These are phyloP conservation scores for Hemiscyllium ocellatum DNA, from an alignment of 2,113 vertebrate genomes.

Conservation along the genomic window DNA sequence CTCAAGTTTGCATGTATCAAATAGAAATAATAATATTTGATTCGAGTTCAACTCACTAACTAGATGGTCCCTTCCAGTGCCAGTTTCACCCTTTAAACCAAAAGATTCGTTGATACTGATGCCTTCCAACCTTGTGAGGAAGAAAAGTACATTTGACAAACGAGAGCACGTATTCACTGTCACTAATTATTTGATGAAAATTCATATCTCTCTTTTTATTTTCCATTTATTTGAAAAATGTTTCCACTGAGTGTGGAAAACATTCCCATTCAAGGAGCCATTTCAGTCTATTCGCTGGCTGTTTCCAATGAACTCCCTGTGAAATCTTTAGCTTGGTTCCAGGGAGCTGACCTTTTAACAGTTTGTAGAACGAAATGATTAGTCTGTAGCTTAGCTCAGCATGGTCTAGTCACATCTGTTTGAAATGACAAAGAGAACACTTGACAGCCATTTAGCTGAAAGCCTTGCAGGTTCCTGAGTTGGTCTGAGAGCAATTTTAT, in stretches of 20 bases:
- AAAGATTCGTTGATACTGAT: not conserved
- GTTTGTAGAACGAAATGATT: slow-evolving; percentile 30
- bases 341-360: slow-evolving; percentile 34
- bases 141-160: not conserved
- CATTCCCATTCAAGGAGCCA: not conserved
- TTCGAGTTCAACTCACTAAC: no score
- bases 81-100: not conserved
- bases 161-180: not conserved
- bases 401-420: slow-evolving; percentile 32
- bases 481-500: slow-evolving; percentile 22
- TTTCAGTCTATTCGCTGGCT: not conserved
- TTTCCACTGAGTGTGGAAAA: not conserved
- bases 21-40: not conserved
- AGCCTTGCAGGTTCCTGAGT: slow-evolving; percentile 12
- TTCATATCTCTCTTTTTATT: not conserved
- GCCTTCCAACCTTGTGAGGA: not conserved
- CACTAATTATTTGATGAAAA: not conserved
- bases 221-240: not conserved
- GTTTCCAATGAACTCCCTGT: slow-evolving; percentile 1
- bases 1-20: not conserved
- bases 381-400: slow-evolving; percentile 20
- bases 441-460: slow-evolving; percentile 30
- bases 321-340: slow-evolving; percentile 24
- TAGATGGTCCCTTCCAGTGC: not conserved
- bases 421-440: slow-evolving; percentile 26